A percentile compares a stretch with the other conserved stretches of the same genome.
These are phyloP conservation scores for Hydra vulgaris DNA, from an alignment of 30 jellyfish, hydroid and myxozoan species.

Conservation along the genomic window DNA sequence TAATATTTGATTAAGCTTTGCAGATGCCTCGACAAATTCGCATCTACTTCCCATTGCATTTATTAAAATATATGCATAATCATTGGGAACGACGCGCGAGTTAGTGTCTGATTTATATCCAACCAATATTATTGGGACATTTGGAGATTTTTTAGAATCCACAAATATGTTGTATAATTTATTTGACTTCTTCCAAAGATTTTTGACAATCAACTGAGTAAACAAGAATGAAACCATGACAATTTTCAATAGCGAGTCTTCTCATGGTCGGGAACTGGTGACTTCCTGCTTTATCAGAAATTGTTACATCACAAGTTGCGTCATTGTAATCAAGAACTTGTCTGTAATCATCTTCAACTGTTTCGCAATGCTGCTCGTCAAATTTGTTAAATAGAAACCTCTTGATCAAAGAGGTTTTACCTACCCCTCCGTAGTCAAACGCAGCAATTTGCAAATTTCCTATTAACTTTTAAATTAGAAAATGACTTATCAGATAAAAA, in stretches of 20 bases:
- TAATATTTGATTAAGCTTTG: conserved; percentile 63
- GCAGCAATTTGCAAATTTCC: conserved; percentile 39
- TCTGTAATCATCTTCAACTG: conserved; percentile 84
- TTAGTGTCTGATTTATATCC: conserved; percentile 68
- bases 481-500: too few relatives aligned
- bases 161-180: conserved; percentile 48
- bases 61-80: conserved; percentile 27
- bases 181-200: conserved; percentile 76
- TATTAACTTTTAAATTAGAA: conserved; percentile 14
- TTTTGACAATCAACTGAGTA: conserved; percentile 64
- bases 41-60: conserved; percentile 36
- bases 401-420: conserved; percentile 71
- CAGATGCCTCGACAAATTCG: conserved; percentile 67
- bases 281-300: conserved; percentile 86
- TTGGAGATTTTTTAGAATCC: conserved; percentile 30
- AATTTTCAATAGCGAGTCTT: conserved; percentile 60
- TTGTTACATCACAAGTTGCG: conserved; percentile 55
- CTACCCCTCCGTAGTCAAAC: conserved; percentile 96
- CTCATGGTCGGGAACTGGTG: conserved; percentile 98
- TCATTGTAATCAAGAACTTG: conserved; percentile 53
- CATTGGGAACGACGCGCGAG: conserved; percentile 26
- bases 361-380: conserved; percentile 49
- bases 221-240: conserved; percentile 69
- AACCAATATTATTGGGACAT: conserved; percentile 60
- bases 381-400: conserved; percentile 62